Percentiles rank a stretch among this genome's conserved stretches.
Evolutionary conservation across 2,888 invertebrate genomes (phyloP).

Genomic region (Macaria notata): DNA sequence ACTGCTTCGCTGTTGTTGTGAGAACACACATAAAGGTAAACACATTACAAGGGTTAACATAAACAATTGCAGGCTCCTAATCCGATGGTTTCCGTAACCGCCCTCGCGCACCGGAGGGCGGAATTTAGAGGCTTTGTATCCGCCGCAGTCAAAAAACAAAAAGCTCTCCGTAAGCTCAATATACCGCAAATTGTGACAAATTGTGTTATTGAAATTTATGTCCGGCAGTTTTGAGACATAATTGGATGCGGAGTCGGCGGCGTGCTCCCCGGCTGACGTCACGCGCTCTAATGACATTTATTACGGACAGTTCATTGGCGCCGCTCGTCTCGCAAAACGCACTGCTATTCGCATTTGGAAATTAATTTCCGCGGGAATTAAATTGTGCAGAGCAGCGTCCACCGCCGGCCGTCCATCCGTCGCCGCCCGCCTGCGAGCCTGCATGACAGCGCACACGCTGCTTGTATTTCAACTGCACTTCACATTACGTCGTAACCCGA

Average conservation of each 20-base stretch:
- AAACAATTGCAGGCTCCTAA: conserved; percentile 39
- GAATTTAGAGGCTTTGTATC: conserved; percentile 41
- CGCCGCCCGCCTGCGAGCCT: conserved; percentile 20
- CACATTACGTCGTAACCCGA: background rate
- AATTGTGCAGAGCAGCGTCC: conserved; percentile 39
- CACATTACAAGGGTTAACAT: conserved; percentile 36
- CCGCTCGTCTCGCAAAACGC: conserved; percentile 57
- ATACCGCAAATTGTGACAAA: conserved; percentile 72
- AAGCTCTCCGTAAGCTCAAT: conserved; percentile 44
- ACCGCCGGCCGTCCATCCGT: conserved; percentile 4
- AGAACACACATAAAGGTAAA: conserved; percentile 28
- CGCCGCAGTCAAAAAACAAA: conserved; percentile 58
- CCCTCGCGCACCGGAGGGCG: conserved; percentile 35
- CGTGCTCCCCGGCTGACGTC: conserved; percentile 67
- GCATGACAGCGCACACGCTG: conserved; percentile 14
- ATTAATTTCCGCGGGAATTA: conserved; percentile 66
- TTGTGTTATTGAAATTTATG: conserved; percentile 77
- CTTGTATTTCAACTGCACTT: conserved; percentile 26
- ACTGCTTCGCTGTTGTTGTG: conserved; percentile 23
- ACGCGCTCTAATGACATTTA: conserved; percentile 74
- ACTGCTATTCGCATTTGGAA: conserved; percentile 57
- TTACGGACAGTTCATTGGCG: conserved; percentile 72
- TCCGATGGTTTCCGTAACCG: conserved; percentile 34
- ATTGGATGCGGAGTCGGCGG: conserved; percentile 63
- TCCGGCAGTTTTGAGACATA: conserved; percentile 74